A percentile compares a stretch with the other conserved stretches of the same genome.
These are phyloP conservation scores for Teleogryllus oceanicus DNA, from an alignment of 2,888 invertebrate genomes.

Conservation along the genomic window DNA sequence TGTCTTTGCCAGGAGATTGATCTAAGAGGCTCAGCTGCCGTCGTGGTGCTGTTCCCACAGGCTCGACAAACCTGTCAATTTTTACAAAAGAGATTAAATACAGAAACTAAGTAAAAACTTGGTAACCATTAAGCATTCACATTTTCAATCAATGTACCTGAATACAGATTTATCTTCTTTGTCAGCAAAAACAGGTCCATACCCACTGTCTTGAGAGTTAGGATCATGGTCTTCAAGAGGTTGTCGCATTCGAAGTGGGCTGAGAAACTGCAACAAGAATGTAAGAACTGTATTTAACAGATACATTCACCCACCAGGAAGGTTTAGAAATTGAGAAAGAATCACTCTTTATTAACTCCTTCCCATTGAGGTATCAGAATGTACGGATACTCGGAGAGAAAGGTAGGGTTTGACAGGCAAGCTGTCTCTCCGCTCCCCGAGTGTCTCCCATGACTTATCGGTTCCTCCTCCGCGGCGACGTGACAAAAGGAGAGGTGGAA, in stretches of 20 bases:
- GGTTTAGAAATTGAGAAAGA: too few species aligned
- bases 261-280: not conserved
- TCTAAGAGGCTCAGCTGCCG: conserved; percentile 37
- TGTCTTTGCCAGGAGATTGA: conserved; percentile 39
- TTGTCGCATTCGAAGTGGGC: conserved; percentile 39
- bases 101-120: not conserved
- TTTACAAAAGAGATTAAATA: not conserved
- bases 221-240: conserved; percentile 54
- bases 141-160: conserved; percentile 38
- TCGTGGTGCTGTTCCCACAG: conserved; percentile 47
- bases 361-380: too few species aligned
- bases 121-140: conserved; percentile 31
- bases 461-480: too few species aligned
- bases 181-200: conserved; percentile 48
- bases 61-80: conserved; percentile 48
- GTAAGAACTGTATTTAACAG: too few species aligned
- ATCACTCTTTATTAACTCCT: too few species aligned
- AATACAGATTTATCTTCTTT: conserved; percentile 40
- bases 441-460: too few species aligned
- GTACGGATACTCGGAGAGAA: too few species aligned
- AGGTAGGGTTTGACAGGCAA: too few species aligned
- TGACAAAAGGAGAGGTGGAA: too few species aligned
- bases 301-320: too few species aligned
- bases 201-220: conserved; percentile 60
- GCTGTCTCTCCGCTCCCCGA: too few species aligned